These are phyloP conservation scores for Cryptotermes secundus DNA, from an alignment of 1,140 invertebrate species.

Conservation along the genomic window DNA sequence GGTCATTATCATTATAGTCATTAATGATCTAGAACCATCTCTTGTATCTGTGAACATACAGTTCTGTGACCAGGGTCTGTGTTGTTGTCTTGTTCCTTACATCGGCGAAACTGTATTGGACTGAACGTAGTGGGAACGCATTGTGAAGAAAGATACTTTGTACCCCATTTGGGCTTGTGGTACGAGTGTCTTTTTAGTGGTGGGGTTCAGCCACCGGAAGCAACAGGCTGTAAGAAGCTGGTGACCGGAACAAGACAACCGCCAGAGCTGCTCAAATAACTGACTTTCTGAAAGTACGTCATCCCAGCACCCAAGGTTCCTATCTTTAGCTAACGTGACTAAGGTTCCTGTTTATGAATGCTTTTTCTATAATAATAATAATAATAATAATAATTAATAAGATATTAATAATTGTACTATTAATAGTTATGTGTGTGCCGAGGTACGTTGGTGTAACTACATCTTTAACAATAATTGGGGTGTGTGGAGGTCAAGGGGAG, in stretches of 20 bases:
- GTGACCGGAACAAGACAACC: background rate
- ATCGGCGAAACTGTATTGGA: no score
- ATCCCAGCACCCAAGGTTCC: slow-evolving; percentile 50
- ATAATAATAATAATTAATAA: slow-evolving; percentile 33
- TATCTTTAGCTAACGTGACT: slow-evolving; percentile 50
- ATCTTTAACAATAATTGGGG: slow-evolving; percentile 34
- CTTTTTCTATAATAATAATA: slow-evolving; percentile 42
- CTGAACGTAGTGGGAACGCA: no score
- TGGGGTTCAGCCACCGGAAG: no score
- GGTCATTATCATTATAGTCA: background rate
- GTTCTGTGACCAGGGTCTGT: background rate
- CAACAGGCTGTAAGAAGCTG: background rate
- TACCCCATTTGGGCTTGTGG: background rate
- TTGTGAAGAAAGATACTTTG: background rate
- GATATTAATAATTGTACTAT: slow-evolving; percentile 44
- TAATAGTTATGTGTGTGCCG: slow-evolving; percentile 43
- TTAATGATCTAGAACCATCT: background rate
- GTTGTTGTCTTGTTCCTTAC: background rate
- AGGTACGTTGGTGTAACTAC: slow-evolving; percentile 39
- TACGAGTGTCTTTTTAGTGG: background rate
- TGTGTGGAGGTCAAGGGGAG: slow-evolving; percentile 31
- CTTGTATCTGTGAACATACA: background rate
- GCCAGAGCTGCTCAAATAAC: background rate
- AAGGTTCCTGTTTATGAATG: slow-evolving; percentile 50
- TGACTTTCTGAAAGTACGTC: slow-evolving; percentile 33